Percentiles rank a stretch among this genome's conserved stretches.
Conservation (phyloP, 2,113 vertebrate genomes). For the Rhea pennata region DNA sequence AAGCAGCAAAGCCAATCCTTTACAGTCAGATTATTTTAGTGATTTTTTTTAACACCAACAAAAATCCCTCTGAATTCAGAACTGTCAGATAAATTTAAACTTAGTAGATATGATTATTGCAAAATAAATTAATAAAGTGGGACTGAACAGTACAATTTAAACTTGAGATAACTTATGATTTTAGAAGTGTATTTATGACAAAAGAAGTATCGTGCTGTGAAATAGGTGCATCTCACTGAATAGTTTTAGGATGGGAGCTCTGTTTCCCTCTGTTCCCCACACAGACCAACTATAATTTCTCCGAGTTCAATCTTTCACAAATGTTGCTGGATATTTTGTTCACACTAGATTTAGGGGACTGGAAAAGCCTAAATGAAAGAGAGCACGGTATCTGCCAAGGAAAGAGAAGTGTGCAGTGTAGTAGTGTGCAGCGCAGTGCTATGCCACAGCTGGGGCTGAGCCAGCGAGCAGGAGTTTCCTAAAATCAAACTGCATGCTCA, state of each 20-base stretch:
- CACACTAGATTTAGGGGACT: background rate
- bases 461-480: no score
- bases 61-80: background rate
- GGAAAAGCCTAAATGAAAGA: background rate
- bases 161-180: no score
- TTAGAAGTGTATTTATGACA: background rate
- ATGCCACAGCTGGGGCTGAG: no score
- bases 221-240: background rate
- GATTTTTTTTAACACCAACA: background rate
- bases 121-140: background rate
- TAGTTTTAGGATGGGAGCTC: background rate
- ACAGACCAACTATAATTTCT: background rate
- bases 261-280: background rate
- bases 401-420: rapidly evolving
- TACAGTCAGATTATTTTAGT: slow-evolving; percentile 14
- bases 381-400: background rate
- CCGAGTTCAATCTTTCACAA: background rate
- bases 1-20: background rate
- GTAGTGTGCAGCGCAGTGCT: no score
- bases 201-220: background rate
- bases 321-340: background rate
- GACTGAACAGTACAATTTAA: background rate
- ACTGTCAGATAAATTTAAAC: background rate
- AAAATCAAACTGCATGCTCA: background rate
- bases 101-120: background rate